Evolutionary conservation across 2,113 vertebrate species (phyloP), one percentile per base, ranked within the genome.

Genomic region (Cryptomyrus ogoouensis): DNA sequence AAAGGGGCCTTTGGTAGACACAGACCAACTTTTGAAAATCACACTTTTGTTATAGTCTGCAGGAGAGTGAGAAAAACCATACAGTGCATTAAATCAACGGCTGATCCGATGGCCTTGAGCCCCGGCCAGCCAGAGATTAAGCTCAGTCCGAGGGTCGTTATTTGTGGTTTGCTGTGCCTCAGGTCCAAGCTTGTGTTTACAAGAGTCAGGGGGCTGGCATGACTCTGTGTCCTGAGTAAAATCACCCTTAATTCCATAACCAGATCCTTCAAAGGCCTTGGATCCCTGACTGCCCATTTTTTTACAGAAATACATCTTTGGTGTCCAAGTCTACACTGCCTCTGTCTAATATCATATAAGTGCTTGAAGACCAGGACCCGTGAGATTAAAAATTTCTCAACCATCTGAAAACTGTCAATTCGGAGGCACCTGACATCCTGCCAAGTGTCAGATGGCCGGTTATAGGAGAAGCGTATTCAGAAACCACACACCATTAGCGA

Each of bases 401-500:
- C 47, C 84, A 50, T 89, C 42, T 52, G 35, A 50, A 53, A 15
- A 21, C 44, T 87, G 46, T 90, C 46, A 56, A 80, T 27, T 87
- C 49, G 21, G 24, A 3, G 39, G 62, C 66, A 80, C n/a, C 62
- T 83, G 27, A 50, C n/a, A 31, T 35, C 24, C 46, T 87, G 89
- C 66, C 70, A 80, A 88, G 56, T 13, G 15, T 53, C 12, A 74
- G 90, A 70, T 80, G 62, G 27, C 5, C 17, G 77, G 46, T 12
- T 56, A 56, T 27, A 90, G 17, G 35, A 88, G 89, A 90, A 86
- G 21, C 56, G 13, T 8, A 83, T 70, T 89, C 74, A 27, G 80
- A 85, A 42, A 50, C 46, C 35, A 10, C 47, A 44, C 47, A n/a
- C 70, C 87, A 90, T 90, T 90, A 90, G 87, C 7, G 31, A 90